Base-by-base conservation (phyloP, 2,888 invertebrate genomes). In the Drosophila seclusa region DNA sequence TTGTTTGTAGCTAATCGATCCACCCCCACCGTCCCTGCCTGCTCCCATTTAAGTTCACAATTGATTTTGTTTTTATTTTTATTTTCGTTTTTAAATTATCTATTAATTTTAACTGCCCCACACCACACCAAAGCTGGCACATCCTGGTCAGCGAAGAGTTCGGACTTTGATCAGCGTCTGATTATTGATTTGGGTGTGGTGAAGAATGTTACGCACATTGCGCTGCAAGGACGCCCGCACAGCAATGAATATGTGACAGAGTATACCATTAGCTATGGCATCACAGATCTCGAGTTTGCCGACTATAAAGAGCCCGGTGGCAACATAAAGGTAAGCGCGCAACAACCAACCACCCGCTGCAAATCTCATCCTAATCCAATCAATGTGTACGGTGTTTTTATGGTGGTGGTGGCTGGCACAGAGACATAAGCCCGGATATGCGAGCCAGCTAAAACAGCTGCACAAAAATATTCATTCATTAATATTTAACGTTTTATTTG, bases 181-280 rank as follows among this genome's bases (percentile, higher is more conserved):
- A 96, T 97, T 80, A 95, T 99, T 92, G 98, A 99, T 94, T 94
- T 99, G 93, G 97, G 97, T 72, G 94, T 95, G 89, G 95, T 97
- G 82, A 97, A 96, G 95, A 98, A 98, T 93, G 95, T 99, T 83
- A 98, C 98, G 42, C 95, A 96, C 78, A 96, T 99, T 69, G 96
- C 96, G 80, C 97, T 98, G 32, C 98, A 98, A 93, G 99, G 99
- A 81, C 95, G 98, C 67, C 96, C 97, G 4, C 97, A 97, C 91
- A 97, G 97, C 76, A 95, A 96, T 88, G 98, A 99, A 93, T 99
- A 95, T 94, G 97, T 99, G 68, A 97, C 96, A 93, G 98, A 99
- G 93, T 99, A 97, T 93, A 96, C 96, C 92, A 96, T 99, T 91
- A 97, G 98, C 94, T 99, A 98, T 94, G 97, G 98, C 79, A 96